Percentiles rank a stretch among this genome's conserved stretches.
phyloP scores from a whole-genome alignment of 2,888 invertebrate species.

The Myopa testacea region DNA sequence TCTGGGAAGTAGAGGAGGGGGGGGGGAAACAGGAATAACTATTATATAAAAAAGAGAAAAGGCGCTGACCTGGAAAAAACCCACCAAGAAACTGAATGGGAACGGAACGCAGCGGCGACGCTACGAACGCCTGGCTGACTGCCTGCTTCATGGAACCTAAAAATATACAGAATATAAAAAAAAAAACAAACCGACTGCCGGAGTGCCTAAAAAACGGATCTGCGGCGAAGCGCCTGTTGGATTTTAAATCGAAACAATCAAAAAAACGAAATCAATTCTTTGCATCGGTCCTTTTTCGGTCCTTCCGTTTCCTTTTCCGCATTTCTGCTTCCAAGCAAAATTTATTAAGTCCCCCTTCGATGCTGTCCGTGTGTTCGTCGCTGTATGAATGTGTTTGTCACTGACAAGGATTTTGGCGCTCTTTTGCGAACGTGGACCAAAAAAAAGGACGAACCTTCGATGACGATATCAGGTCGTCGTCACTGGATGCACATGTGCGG shows the following conservation, averaged over 20 bases:
- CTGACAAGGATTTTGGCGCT: not conserved
- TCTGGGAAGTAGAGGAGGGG: not conserved
- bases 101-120: not conserved
- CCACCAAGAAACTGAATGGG: not conserved
- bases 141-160: not conserved
- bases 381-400: too few species aligned
- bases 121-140: not conserved
- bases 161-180: not conserved
- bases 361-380: not conserved
- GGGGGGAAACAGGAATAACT: not conserved
- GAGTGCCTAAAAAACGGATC: conserved; percentile 1
- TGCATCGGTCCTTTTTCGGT: not conserved
- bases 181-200: not conserved
- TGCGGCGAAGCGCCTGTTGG: conserved; percentile 11
- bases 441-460: not conserved
- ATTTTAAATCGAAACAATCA: not conserved
- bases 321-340: not conserved
- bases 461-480: not conserved
- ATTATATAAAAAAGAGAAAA: not conserved
- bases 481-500: not conserved
- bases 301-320: not conserved
- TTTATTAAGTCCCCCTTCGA: not conserved
- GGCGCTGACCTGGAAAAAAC: not conserved
- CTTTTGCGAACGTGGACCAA: not conserved
- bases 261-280: conserved; percentile 5